These are phyloP conservation scores for Leucoraja ocellata DNA, from an alignment of 2,797 vertebrate species.

Conservation along the genomic window DNA sequence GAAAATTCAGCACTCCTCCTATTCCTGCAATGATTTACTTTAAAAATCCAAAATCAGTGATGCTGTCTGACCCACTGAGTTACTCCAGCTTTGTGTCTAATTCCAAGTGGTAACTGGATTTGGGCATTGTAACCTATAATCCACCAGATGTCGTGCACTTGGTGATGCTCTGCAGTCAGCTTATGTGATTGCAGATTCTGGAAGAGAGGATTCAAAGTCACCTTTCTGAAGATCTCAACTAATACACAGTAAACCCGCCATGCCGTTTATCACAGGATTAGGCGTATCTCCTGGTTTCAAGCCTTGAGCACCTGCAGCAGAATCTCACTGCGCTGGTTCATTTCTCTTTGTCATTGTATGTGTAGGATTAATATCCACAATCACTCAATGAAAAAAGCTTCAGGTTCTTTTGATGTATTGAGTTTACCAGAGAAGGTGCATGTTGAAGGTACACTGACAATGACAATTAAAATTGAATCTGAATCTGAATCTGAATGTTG, in stretches of 20 bases:
- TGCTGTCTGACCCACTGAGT: too few relatives aligned
- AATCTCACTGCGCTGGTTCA: neutral
- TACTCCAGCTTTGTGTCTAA: neutral
- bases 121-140: neutral
- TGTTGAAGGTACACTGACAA: too few relatives aligned
- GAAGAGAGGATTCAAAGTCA: neutral
- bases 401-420: too few relatives aligned
- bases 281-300: neutral
- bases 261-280: too few relatives aligned
- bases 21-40: neutral
- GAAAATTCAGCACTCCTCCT: neutral
- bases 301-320: neutral
- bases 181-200: slow-evolving; percentile 6
- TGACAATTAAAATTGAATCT: too few relatives aligned
- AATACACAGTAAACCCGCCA: neutral
- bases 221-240: neutral
- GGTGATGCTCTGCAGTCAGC: neutral
- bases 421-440: too few relatives aligned
- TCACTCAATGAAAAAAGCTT: too few relatives aligned
- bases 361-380: neutral
- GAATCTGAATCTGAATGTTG: too few relatives aligned
- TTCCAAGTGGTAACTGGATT: neutral
- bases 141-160: neutral
- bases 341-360: neutral
- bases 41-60: neutral